Evolutionary conservation across 2,113 vertebrate species (phyloP), one percentile per base, ranked within the genome.

Genomic region (Tychaedon coryphoeus): DNA sequence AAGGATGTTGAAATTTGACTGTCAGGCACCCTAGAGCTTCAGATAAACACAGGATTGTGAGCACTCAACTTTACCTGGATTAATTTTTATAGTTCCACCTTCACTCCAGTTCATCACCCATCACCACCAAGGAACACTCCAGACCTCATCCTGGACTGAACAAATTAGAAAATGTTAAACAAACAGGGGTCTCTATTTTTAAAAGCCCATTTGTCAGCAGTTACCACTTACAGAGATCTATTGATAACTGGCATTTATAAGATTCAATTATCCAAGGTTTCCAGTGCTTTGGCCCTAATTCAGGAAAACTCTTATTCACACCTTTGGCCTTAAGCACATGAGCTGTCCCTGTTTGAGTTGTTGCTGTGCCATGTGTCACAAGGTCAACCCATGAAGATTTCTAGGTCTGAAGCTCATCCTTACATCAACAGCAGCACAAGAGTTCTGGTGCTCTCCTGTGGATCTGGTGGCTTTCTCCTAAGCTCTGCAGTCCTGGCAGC

Each of bases 51-150:
- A 20, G n/a, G 28, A 31, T 12, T 33, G 25, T n/a, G 10, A 81
- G 70, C 24, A 57, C 8, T 9, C 34, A 74, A 0, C 12, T 45
- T 88, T 10, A 88, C 51, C 56, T 58, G 33, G 2, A 47, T 34
- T 77, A 36, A 36, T 69, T 87, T 82, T 82, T 60, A 14, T 14
- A 9, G 25, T 33, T 36, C 20, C 17, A 78, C 15, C 20, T 74
- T 77, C 0, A 0, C 17, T 77, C 47, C 38, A 50, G 20, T 70
- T 62, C 42, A 31, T 53, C 2, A 1, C 26, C 48, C 24, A 14
- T 50, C 56, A 54, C 34, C 38, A 25, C n/a, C 5, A 3, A 70
- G 50, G 42, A 58, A n/a, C 0, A 4, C 19, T 31, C 36, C 36
- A 23, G 16, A 54, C 45, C 42, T 17, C 0, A 20, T 28, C 57